Evolutionary conservation across 2,797 vertebrate genomes (phyloP), one percentile per base, ranked within the genome.

Genomic region (Pseudocheirus occidentalis): DNA sequence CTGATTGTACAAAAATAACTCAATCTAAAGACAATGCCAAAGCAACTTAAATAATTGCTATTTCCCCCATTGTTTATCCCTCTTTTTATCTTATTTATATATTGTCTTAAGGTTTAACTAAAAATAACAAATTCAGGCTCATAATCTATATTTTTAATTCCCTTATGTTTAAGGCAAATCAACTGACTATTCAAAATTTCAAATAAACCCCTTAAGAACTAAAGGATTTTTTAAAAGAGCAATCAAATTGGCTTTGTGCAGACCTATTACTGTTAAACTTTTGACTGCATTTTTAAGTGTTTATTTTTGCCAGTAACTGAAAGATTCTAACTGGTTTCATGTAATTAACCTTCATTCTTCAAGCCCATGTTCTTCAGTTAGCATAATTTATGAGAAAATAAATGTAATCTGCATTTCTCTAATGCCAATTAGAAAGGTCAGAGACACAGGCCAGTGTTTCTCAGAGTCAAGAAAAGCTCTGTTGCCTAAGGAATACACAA

Each of bases 371-470:
- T 81, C 73, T 81, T 81, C 73, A 4, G 18, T 46, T 46, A 81
- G 18, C 40, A 46, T 81, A 81, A 81, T 46, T 81, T 81, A 81
- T 81, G 40, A 81, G 40, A 81, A 81, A 81, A 81, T 81, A 81
- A 81, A 81, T 81, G 73, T 81, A 81, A 81, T 81, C 73, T 81
- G n/a, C 40, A 81, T 81, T 81, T 81, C 73, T 81, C 73, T 81
- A 81, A 81, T 81, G 73, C 40, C 73, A 81, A 81, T 81, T 81
- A 81, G 73, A 81, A 81, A 90, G 90, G 90, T 90, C 90, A 90
- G 90, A 90, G 90, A 90, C 50, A 90, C 50, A 54, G 90, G 18
- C 53, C 90, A 90, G 90, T 53, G 53, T 90, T 55, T 31, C 53
- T 90, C 90, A 90, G 53, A 53, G 28, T 54, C 53, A 55, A 46